These are phyloP conservation scores for Protophormia terraenovae DNA, from an alignment of 2,888 invertebrate species.

Conservation along the genomic window DNA sequence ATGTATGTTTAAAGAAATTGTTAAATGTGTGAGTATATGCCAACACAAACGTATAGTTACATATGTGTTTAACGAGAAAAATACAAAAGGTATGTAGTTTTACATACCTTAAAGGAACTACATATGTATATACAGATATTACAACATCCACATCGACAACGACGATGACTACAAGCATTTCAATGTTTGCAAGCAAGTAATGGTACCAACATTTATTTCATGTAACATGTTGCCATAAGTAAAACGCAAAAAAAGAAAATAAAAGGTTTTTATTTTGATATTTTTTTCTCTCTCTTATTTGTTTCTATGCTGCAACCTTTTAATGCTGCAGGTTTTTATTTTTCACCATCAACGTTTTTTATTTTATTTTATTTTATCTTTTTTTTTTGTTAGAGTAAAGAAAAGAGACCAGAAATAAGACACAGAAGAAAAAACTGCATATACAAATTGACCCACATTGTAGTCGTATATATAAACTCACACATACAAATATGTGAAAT, in stretches of 20 bases:
- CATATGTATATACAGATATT: background rate
- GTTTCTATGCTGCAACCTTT: constrained; percentile 34
- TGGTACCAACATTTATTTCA: constrained; percentile 45
- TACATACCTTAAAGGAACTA: constrained; percentile 25
- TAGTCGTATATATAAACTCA: constrained; percentile 8
- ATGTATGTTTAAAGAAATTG: too few relatives aligned
- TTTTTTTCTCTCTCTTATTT: constrained; percentile 1
- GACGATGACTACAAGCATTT: constrained; percentile 17
- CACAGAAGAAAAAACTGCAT: background rate
- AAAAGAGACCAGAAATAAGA: background rate
- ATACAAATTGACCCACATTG: constrained; percentile 53
- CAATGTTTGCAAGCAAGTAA: constrained; percentile 21
- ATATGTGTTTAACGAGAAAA: too few relatives aligned
- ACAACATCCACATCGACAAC: constrained; percentile 10
- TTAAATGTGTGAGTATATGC: too few relatives aligned
- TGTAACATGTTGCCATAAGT: constrained; percentile 60
- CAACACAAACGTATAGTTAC: too few relatives aligned
- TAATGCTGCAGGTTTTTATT: constrained; percentile 25
- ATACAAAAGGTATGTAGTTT: constrained; percentile 23
- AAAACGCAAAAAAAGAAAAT: constrained; percentile 23
- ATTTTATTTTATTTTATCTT: background rate
- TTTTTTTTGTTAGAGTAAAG: background rate
- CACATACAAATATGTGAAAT: background rate
- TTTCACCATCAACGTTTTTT: background rate
- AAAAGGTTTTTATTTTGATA: constrained; percentile 15